Evolutionary conservation across 1,140 invertebrate genomes (phyloP).

Genomic region (Drosophila melanica): DNA sequence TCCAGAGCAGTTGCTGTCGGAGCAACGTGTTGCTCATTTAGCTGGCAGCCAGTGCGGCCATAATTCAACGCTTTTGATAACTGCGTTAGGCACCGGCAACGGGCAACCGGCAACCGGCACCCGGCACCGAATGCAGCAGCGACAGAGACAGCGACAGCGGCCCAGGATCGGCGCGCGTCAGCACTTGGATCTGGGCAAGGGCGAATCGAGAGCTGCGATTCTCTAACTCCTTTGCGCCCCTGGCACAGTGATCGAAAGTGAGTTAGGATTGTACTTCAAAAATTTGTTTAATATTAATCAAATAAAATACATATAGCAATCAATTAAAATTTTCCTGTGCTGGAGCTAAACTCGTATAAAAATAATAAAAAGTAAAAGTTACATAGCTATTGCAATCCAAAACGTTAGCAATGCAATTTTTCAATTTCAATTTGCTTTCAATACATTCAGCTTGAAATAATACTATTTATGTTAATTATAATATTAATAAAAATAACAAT

Average conservation of each 20-base stretch:
- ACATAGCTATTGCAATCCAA: no score
- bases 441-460: no score
- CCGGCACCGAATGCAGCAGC: constrained; percentile 6
- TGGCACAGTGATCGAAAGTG: constrained; percentile 23
- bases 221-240: constrained; percentile 1
- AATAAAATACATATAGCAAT: background rate
- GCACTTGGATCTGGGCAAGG: constrained; percentile 53
- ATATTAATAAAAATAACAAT: no score
- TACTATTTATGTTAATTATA: no score
- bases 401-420: no score
- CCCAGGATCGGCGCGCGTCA: constrained; percentile 70
- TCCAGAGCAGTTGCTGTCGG: constrained; percentile 2
- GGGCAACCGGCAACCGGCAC: constrained; percentile 8
- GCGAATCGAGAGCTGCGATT: constrained; percentile 19
- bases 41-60: constrained; percentile 72
- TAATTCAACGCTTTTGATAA: constrained; percentile 81
- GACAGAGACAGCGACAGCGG: constrained; percentile 14
- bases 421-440: no score
- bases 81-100: constrained; percentile 64
- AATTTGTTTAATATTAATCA: no score
- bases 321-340: no score
- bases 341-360: no score
- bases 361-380: no score
- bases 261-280: no score
- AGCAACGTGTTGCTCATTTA: constrained; percentile 78